Evolutionary conservation across 2,797 vertebrate genomes (phyloP).

Genomic region (Cyprinodon diabolis): DNA sequence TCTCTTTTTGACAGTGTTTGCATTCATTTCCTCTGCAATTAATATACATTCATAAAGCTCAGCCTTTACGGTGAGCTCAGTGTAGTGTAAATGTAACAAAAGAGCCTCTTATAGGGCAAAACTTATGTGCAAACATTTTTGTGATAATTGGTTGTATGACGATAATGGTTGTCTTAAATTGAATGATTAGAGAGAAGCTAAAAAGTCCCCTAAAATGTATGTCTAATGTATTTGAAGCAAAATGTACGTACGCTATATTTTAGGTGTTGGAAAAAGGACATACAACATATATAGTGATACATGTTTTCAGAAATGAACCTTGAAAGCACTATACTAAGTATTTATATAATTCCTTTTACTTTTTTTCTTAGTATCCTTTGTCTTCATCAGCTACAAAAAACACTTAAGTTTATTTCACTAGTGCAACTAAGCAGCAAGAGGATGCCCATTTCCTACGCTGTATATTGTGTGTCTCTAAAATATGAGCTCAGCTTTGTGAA

Average conservation of each 20-base stretch:
- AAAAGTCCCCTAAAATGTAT: too few relatives aligned
- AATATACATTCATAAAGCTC: background rate
- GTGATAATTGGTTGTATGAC: background rate
- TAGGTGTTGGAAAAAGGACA: too few relatives aligned
- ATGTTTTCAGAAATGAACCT: too few relatives aligned
- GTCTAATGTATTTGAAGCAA: too few relatives aligned
- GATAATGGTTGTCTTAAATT: background rate
- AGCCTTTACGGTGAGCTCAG: background rate
- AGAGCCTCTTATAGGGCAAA: background rate
- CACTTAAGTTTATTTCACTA: background rate
- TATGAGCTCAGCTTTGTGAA: background rate
- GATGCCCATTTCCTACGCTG: too few relatives aligned
- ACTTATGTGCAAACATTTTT: background rate
- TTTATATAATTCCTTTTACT: background rate
- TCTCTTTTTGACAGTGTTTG: background rate
- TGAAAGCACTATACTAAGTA: background rate
- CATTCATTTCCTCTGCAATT: background rate
- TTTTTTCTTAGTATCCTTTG: background rate
- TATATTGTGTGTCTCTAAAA: background rate
- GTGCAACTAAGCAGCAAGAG: background rate
- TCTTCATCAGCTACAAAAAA: too few relatives aligned
- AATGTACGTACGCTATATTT: too few relatives aligned
- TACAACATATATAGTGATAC: too few relatives aligned
- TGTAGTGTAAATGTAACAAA: background rate
- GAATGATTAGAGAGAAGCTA: too few relatives aligned